Base-by-base conservation (phyloP, 2,888 invertebrate species). In the Heteromurus nitidus region DNA sequence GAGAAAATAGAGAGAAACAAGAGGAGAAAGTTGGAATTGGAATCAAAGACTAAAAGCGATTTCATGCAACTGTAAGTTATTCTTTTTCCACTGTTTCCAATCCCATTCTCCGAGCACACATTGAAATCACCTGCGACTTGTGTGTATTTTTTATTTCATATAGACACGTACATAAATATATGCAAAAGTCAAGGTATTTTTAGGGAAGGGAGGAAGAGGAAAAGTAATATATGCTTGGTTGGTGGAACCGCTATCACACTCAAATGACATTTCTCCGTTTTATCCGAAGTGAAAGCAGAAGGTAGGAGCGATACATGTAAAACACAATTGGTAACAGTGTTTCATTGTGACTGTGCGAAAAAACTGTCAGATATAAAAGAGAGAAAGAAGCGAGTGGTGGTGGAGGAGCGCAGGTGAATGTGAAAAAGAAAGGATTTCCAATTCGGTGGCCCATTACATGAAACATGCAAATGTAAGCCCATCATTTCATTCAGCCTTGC, bases 371-470 rank as follows among this genome's bases (percentile, higher is more conserved):
- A 13, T 13, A 47, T 16, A n/a, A n/a, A 47, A 47, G 47, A 47
- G 47, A n/a, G 36, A 50, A 24, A 24, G 24, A 42, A 24, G 26
- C 55, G n/a, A n/a, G n/a, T n/a, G n/a, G n/a, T n/a, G n/a, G 20
- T 7, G 30, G 53, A 72, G 16, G 64, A 31, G 30, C 47, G 24
- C 64, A 74, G 75, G 75, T 67, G 58, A 65, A 75, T 36, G 62
- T n/a, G 20, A 26, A 11, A 20, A 44, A 42, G 55, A 55, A 55
- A 62, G 55, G 67, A 75, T 65, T 67, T 67, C 28, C 75, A 75
- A 75, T 75, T 58, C 64, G 65, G 67, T 75, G 36, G 24, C 64
- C 74, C 74, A 53, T 65, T 53, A 60, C 24, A 76, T 76, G 68
- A 60, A 76, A 68, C 67, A 68, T 76, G 76, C 68, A 76, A 67